phyloP scores from a whole-genome alignment of 2,888 invertebrate species.

The Leucozona laternaria region DNA sequence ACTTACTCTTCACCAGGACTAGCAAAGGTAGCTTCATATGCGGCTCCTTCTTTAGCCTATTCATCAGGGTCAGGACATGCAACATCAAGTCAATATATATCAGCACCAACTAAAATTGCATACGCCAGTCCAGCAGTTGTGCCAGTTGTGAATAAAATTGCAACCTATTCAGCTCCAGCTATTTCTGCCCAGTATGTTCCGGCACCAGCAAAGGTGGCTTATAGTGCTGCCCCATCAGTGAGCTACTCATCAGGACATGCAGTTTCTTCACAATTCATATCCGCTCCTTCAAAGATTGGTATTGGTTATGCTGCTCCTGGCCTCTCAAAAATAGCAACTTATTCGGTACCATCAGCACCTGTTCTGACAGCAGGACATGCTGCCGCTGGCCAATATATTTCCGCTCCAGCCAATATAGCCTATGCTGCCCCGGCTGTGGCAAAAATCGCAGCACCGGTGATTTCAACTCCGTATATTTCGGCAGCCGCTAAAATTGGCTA shows the following conservation, averaged over 20 bases:
- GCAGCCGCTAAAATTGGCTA: constrained; percentile 28
- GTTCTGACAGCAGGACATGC: constrained; percentile 61
- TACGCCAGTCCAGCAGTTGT: constrained; percentile 79
- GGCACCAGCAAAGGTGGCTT: constrained; percentile 50
- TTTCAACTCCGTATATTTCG: constrained; percentile 44
- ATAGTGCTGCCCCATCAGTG: constrained; percentile 63
- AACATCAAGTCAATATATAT: constrained; percentile 46
- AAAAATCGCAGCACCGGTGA: too few relatives aligned
- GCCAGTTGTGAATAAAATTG: constrained; percentile 38
- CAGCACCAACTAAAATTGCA: constrained; percentile 76
- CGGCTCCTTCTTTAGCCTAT: constrained; percentile 63
- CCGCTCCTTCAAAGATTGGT: constrained; percentile 76
- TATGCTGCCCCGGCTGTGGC: constrained; percentile 76
- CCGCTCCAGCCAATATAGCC: constrained; percentile 65
- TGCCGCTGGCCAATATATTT: constrained; percentile 78
- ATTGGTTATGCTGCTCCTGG: constrained; percentile 68
- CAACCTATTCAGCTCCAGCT: constrained; percentile 58
- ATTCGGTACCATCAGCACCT: constrained; percentile 8
- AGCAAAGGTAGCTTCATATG: constrained; percentile 71
- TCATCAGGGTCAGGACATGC: constrained; percentile 51
- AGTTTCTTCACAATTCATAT: constrained; percentile 79
- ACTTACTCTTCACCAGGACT: constrained; percentile 75
- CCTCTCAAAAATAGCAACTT: constrained; percentile 30
- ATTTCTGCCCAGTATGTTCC: constrained; percentile 72
- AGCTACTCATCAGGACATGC: constrained; percentile 73